Conservation (phyloP, 92 coral and sea anemone genomes). For the Metridium senile region DNA sequence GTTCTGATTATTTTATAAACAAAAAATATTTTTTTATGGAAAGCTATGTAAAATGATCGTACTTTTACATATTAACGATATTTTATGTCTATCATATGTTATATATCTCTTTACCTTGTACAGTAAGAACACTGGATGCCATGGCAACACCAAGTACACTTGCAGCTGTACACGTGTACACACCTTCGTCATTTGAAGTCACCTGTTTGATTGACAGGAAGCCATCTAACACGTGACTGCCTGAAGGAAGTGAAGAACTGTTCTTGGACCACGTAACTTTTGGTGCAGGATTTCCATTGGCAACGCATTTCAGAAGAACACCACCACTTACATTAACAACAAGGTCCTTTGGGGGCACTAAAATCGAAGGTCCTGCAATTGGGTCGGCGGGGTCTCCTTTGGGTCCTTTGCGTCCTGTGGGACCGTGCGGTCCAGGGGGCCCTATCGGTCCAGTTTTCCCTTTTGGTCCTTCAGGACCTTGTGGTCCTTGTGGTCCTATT, state of each 20-base stretch:
- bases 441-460: slow-evolving; percentile 52
- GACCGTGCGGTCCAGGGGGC: slow-evolving; percentile 48
- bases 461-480: slow-evolving; percentile 40
- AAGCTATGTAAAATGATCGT: slow-evolving; percentile 14
- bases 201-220: slow-evolving; percentile 33
- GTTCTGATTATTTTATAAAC: too few relatives aligned
- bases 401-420: slow-evolving; percentile 41
- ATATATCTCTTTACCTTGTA: slow-evolving; percentile 50
- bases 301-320: slow-evolving; percentile 44
- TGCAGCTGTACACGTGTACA: slow-evolving; percentile 45
- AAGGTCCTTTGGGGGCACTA: slow-evolving; percentile 33
- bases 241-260: too few relatives aligned
- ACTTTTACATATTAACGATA: too few relatives aligned
- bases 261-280: too few relatives aligned
- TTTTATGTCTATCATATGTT: slow-evolving; percentile 3
- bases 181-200: too few relatives aligned
- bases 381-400: slow-evolving; percentile 56
- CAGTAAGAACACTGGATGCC: slow-evolving; percentile 41
- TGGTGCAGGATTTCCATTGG: slow-evolving; percentile 63
- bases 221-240: too few relatives aligned
- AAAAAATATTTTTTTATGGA: too few relatives aligned
- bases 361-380: slow-evolving; percentile 48
- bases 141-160: slow-evolving; percentile 52
- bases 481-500: neutral
- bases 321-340: slow-evolving; percentile 47